These are phyloP conservation scores for Ctenochaetus hawaiiensis DNA, from an alignment of 2,797 vertebrate genomes.

Conservation along the genomic window DNA sequence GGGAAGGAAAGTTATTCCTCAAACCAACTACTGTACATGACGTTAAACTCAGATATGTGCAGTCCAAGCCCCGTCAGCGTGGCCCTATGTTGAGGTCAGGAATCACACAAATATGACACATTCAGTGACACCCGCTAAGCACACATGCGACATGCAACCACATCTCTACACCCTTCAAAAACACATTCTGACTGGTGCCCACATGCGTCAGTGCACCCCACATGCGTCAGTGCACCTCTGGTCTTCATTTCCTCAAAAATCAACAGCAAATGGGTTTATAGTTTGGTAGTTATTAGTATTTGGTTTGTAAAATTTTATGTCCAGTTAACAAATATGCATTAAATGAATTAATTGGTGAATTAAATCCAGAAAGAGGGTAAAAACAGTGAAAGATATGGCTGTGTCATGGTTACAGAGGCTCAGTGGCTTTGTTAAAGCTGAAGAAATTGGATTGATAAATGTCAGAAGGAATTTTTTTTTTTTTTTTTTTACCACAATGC, in stretches of 20 bases:
- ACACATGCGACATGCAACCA: constrained; percentile 47
- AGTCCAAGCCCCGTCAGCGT: not conserved
- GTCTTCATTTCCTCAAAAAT: constrained; percentile 12
- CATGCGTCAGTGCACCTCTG: constrained; percentile 29
- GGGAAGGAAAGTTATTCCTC: constrained; percentile 45
- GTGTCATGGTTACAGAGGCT: no score
- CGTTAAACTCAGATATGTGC: constrained; percentile 36
- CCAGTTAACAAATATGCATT: not conserved
- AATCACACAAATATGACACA: constrained; percentile 59
- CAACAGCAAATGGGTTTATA: not conserved
- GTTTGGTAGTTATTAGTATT: not conserved
- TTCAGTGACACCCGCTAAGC: constrained; percentile 65
- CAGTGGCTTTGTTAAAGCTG: no score
- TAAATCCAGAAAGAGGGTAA: not conserved
- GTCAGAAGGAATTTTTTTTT: no score
- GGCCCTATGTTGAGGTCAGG: constrained; percentile 43
- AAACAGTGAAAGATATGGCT: not conserved
- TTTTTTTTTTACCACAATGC: not conserved
- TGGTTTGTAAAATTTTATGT: not conserved
- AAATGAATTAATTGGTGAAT: not conserved
- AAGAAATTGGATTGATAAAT: no score
- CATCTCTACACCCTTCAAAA: constrained; percentile 4
- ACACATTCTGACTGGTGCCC: constrained; percentile 38
- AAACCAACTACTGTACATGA: constrained; percentile 26
- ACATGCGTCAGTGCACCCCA: constrained; percentile 30